phyloP scores from a whole-genome alignment of 2,113 vertebrate species.

The Capricornis sumatraensis region DNA sequence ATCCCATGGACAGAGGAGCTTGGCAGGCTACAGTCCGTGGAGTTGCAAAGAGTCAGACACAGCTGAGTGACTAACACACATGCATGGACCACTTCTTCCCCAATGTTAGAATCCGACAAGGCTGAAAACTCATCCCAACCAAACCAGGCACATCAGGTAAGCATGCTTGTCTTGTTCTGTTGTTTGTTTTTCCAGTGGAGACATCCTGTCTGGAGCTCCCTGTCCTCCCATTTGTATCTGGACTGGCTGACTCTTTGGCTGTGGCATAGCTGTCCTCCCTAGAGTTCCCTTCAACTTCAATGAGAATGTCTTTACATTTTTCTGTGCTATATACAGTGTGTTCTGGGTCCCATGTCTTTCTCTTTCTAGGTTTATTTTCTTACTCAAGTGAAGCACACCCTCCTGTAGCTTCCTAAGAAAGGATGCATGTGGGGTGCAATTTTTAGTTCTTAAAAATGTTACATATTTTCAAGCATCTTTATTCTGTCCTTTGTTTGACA shows the following conservation, averaged over 20 bases:
- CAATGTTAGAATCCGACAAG: not conserved
- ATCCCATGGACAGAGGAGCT: not conserved
- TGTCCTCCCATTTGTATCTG: not conserved
- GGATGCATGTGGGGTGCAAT: rapidly evolving
- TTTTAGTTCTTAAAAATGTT: not conserved
- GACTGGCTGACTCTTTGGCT: not conserved
- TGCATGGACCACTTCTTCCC: not conserved
- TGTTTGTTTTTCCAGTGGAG: not conserved
- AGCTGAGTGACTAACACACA: not conserved
- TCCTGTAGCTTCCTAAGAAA: not conserved
- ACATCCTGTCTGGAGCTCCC: not conserved
- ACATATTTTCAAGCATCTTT: not conserved
- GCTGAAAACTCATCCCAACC: not conserved
- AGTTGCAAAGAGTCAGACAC: not conserved
- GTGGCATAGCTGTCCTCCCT: not conserved
- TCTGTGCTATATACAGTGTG: not conserved
- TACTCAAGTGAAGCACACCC: not conserved
- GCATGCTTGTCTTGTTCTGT: not conserved
- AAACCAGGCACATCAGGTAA: not conserved
- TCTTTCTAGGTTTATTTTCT: not conserved
- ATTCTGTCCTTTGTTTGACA: not conserved
- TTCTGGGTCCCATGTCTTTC: not conserved
- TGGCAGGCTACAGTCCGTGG: not conserved
- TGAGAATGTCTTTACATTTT: not conserved
- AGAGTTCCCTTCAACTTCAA: not conserved